Evolutionary conservation across 2,888 invertebrate species (phyloP).

Genomic region (Tetropium fuscum): DNA sequence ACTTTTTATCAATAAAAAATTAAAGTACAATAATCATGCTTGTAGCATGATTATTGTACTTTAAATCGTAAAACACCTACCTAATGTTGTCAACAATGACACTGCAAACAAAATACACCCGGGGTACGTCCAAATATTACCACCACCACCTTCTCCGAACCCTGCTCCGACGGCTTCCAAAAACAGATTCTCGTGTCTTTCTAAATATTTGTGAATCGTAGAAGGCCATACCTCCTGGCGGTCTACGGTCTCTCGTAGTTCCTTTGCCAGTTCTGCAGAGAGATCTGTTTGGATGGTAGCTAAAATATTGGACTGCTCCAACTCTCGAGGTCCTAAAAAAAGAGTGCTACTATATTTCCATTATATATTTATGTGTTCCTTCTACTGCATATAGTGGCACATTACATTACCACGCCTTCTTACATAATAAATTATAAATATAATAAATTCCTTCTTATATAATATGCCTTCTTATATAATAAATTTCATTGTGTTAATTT

Average conservation of each 20-base stretch:
- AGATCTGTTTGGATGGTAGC: constrained; percentile 72
- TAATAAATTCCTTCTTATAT: no score
- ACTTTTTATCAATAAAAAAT: no score
- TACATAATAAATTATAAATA: no score
- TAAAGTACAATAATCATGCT: no score
- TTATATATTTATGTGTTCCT: no score
- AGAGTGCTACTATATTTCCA: no score
- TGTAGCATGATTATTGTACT: no score
- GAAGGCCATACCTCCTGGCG: constrained; percentile 73
- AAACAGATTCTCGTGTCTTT: constrained; percentile 71
- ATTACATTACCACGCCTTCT: no score
- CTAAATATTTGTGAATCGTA: constrained; percentile 70
- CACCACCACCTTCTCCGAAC: constrained; percentile 70
- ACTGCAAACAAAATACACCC: constrained; percentile 77
- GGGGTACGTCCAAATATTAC: constrained; percentile 76
- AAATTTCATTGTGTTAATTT: no score
- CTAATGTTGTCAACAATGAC: constrained; percentile 78
- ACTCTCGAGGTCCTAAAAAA: constrained; percentile 72
- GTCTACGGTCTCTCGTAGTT: constrained; percentile 70
- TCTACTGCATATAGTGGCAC: no score
- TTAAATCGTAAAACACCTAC: constrained; percentile 60
- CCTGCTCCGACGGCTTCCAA: constrained; percentile 70
- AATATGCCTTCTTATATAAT: no score
- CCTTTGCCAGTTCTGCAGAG: constrained; percentile 74
- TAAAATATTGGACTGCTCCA: constrained; percentile 68